Percentiles rank a stretch among this genome's conserved stretches.
phyloP scores from a whole-genome alignment of 2,113 vertebrate genomes.

The Cinclus mexicanus region DNA sequence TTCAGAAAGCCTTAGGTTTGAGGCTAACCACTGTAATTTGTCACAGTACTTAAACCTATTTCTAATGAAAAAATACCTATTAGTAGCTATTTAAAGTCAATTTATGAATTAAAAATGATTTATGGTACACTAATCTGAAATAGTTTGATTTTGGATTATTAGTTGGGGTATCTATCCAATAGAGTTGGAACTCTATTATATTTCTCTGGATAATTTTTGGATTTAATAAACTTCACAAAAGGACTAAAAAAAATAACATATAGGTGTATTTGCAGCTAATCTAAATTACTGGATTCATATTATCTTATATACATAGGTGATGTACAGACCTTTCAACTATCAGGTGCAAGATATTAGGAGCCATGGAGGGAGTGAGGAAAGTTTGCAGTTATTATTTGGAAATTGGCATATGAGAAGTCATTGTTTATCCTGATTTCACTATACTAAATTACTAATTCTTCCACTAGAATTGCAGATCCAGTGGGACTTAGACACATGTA shows the following conservation, averaged over 20 bases:
- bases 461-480: neutral
- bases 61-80: conserved; percentile 23
- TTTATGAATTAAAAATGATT: conserved; percentile 14
- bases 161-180: neutral
- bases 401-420: neutral
- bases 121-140: conserved; percentile 11
- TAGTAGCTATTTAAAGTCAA: conserved; percentile 14
- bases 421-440: neutral
- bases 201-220: conserved; percentile 10
- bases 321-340: neutral
- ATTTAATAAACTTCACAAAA: conserved; percentile 6
- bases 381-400: neutral
- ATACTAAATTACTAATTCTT: neutral
- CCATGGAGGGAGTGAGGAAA: neutral
- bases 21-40: conserved; percentile 31
- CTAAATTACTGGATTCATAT: neutral
- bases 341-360: neutral
- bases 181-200: neutral
- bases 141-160: neutral
- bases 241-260: neutral
- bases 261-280: neutral
- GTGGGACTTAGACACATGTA: neutral
- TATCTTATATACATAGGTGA: neutral
- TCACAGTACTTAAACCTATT: conserved; percentile 35
- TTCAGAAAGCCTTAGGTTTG: conserved; percentile 9